These are phyloP conservation scores for Pachyuromys duprasi DNA, from an alignment of 2,797 vertebrate genomes.

Conservation along the genomic window DNA sequence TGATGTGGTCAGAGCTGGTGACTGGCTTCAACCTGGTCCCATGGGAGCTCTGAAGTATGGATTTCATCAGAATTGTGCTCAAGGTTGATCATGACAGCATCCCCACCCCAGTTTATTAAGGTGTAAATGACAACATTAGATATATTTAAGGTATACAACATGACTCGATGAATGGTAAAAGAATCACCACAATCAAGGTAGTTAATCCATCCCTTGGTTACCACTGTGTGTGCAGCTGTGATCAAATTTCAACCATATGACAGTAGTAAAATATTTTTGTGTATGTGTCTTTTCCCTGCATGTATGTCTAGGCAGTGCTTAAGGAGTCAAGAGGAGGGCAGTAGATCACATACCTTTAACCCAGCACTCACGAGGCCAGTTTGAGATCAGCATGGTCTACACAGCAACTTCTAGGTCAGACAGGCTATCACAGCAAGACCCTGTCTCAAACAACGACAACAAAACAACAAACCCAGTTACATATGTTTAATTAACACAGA, in stretches of 20 bases:
- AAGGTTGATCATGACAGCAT: neutral
- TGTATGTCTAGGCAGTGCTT: neutral
- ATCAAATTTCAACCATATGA: neutral
- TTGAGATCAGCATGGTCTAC: neutral
- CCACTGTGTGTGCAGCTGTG: neutral
- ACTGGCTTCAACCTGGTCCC: neutral
- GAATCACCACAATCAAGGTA: neutral
- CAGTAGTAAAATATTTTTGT: neutral
- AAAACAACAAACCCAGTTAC: neutral
- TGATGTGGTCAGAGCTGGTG: neutral
- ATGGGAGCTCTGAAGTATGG: neutral
- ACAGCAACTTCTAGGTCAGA: neutral
- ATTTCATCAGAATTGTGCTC: neutral
- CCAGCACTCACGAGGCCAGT: neutral
- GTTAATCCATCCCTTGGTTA: neutral
- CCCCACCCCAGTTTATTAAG: neutral
- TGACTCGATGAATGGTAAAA: neutral
- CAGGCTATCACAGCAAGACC: neutral
- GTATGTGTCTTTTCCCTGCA: neutral
- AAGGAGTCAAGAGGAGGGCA: neutral
- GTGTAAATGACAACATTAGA: neutral
- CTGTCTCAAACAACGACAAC: neutral
- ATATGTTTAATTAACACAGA: neutral
- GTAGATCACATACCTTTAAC: neutral
- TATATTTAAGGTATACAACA: neutral